These are phyloP conservation scores for Bombus balteatus DNA, from an alignment of 1,140 invertebrate genomes.

Conservation along the genomic window DNA sequence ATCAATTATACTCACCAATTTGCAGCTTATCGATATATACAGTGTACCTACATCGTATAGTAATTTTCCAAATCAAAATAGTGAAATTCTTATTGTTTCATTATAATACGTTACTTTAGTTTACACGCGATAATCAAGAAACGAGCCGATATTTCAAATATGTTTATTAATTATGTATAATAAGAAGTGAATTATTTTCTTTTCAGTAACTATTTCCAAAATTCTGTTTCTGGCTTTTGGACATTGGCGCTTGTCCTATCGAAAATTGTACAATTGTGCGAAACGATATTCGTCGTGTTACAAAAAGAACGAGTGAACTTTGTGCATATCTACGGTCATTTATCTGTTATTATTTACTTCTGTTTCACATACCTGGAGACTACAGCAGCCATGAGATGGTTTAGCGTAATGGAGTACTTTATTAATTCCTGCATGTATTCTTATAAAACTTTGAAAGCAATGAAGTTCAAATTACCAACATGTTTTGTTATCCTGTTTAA, in stretches of 20 bases:
- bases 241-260: too few relatives aligned
- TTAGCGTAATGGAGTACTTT: not conserved
- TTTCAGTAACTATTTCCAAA: too few relatives aligned
- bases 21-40: too few relatives aligned
- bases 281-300: not conserved
- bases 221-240: too few relatives aligned
- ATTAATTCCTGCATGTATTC: rapidly evolving
- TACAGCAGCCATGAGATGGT: not conserved
- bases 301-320: rapidly evolving
- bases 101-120: too few relatives aligned
- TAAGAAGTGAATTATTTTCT: too few relatives aligned
- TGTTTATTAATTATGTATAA: too few relatives aligned
- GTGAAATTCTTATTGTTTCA: too few relatives aligned
- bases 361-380: rapidly evolving
- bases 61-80: too few relatives aligned
- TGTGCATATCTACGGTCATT: rapidly evolving
- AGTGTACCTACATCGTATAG: too few relatives aligned
- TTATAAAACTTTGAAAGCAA: not conserved
- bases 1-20: too few relatives aligned
- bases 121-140: not conserved
- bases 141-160: too few relatives aligned
- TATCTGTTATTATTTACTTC: rapidly evolving
- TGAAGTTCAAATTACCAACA: rapidly evolving
- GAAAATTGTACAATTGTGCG: not conserved
- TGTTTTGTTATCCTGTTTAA: rapidly evolving